phyloP scores from a whole-genome alignment of 2,797 vertebrate genomes.

The Propithecus perrieri region DNA sequence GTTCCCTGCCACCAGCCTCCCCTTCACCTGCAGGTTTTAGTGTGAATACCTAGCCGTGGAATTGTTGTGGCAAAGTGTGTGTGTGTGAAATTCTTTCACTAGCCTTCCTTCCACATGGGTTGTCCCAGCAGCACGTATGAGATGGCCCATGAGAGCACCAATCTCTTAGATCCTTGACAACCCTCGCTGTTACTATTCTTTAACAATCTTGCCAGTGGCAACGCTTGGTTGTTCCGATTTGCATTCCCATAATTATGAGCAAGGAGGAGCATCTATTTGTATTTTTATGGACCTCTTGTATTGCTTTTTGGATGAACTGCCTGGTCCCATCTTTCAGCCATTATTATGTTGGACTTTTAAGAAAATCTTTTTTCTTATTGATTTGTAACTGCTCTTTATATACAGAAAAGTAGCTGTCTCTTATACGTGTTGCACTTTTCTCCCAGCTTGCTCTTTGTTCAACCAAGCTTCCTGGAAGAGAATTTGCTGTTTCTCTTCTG shows the following conservation, averaged over 20 bases:
- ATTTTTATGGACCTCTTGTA: not conserved
- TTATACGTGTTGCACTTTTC: not conserved
- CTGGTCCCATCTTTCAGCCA: not conserved
- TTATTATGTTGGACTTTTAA: not conserved
- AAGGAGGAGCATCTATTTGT: not conserved
- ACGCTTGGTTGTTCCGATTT: not conserved
- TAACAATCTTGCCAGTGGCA: not conserved
- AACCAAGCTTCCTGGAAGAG: not conserved
- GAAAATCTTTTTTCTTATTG: not conserved
- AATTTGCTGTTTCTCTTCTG: not conserved
- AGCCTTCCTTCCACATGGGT: not conserved
- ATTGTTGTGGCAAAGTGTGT: not conserved
- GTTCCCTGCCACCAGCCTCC: not conserved
- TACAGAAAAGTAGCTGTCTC: not conserved
- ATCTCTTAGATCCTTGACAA: not conserved
- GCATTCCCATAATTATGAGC: not conserved
- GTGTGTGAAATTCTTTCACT: not conserved
- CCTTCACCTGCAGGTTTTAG: not conserved
- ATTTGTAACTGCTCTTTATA: not conserved
- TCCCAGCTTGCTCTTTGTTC: too few species aligned
- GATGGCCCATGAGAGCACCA: accelerated
- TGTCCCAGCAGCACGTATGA: accelerated
- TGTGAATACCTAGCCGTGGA: not conserved
- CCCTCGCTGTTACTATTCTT: not conserved
- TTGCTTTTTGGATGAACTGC: not conserved